These are phyloP conservation scores for Adelphocoris suturalis DNA, from an alignment of 2,888 invertebrate genomes.

Conservation along the genomic window DNA sequence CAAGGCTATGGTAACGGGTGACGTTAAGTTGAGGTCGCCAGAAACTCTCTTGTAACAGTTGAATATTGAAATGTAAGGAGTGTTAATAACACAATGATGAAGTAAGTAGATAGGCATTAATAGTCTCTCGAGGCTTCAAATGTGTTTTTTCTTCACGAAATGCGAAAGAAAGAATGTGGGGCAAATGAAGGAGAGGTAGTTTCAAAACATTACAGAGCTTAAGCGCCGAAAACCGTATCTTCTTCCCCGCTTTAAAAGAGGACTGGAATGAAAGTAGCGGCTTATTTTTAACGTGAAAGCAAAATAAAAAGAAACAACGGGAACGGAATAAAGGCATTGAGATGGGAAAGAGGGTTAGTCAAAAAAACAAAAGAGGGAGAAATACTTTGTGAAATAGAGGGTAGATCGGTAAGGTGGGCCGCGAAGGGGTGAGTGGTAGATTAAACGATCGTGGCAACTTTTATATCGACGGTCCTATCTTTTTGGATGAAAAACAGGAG, in stretches of 20 bases:
- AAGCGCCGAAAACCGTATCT: not conserved
- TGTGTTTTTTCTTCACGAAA: no score
- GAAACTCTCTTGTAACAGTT: no score
- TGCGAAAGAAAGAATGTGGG: no score
- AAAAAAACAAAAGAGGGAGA: conserved; percentile 15
- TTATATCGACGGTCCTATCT: conserved; percentile 43
- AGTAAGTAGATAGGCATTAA: no score
- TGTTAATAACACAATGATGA: no score
- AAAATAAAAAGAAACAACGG: not conserved
- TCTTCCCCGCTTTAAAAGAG: not conserved
- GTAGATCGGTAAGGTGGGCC: conserved; percentile 7
- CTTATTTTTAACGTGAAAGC: not conserved
- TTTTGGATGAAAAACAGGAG: not conserved
- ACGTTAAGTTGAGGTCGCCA: no score
- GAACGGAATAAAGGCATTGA: not conserved
- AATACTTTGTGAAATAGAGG: conserved; percentile 21
- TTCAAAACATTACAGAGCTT: not conserved
- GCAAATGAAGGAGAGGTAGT: no score
- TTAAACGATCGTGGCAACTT: conserved; percentile 57
- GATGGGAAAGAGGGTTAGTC: not conserved
- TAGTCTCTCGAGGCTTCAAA: no score
- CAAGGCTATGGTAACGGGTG: no score
- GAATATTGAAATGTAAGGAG: no score
- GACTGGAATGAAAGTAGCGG: not conserved
- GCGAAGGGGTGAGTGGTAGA: conserved; percentile 21